Evolutionary conservation across 2,888 invertebrate genomes (phyloP), one percentile per base, ranked within the genome.

Genomic region (Omphaloscelis lunosa): DNA sequence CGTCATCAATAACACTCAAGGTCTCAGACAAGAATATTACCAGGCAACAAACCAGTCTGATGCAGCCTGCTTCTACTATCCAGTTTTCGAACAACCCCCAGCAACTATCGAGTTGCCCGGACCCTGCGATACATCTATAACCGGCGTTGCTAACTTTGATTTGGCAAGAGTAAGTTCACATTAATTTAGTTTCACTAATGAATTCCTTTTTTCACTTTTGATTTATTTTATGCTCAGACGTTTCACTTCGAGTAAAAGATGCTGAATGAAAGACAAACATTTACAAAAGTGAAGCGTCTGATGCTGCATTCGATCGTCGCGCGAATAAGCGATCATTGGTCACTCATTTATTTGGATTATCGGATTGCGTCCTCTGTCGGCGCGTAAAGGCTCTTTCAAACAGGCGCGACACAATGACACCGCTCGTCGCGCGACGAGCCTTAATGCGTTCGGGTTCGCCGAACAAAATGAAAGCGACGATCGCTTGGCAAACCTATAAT

Each of bases 11-110:
- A 0, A 0, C 0, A 80, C 82, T 23, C 53, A 81, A 68, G 79
- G 79, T 65, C 79, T 80, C 45, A 53, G 7, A 0, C 2, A 45
- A 53, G 2, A 12, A 2, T 96, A 95, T 86, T 96, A 93, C 78
- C 88, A 90, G 12, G 20, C 74, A 2, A 94, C 94, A 0, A 17
- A 7, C 39, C 89, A 90, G 23, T 48, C 9, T 45, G 56, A n/a
- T 39, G 63, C 15, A 39, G 20, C 48, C 2, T 79, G 78, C 65
- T 79, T 79, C 59, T 27, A 79, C 34, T 79, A 79, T 27, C 78
- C 76, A 51, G 58, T 17, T 1, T 66, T 23, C 2, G 9, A 2
- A 2, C 2, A 2, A n/a, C 66, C 5, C 12, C 76, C 58, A 51
- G 6, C 27, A 17, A 7, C 7, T 20, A 76, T 76, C 20, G 76